A percentile compares a stretch with the other conserved stretches of the same genome.
phyloP scores from a whole-genome alignment of 2,888 invertebrate species.

The Drosophila lacicola region DNA sequence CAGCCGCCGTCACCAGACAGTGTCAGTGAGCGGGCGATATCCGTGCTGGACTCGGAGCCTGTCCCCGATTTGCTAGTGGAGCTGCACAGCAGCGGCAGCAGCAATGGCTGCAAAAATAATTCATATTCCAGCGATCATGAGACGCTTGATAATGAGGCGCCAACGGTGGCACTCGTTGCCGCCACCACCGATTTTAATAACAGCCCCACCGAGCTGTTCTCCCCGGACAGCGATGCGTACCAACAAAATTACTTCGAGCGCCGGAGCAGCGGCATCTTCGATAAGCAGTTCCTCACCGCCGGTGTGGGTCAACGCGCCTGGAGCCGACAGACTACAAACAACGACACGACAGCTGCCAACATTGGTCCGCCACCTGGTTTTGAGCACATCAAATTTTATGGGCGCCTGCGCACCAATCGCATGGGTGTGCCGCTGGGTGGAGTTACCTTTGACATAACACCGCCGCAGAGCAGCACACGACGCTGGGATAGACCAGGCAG shows the following conservation, averaged over 20 bases:
- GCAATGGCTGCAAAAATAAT: neutral
- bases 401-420: constrained; percentile 54
- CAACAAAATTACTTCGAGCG: constrained; percentile 1
- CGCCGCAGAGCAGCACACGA: neutral
- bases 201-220: neutral
- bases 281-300: constrained; percentile 39
- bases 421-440: constrained; percentile 61
- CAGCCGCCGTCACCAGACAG: constrained; percentile 2
- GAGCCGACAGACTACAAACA: neutral
- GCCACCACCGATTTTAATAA: constrained; percentile 14
- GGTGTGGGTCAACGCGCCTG: constrained; percentile 47
- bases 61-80: constrained; percentile 22
- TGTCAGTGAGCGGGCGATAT: constrained; percentile 6
- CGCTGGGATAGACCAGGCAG: neutral
- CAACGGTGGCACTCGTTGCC: constrained; percentile 19
- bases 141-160: neutral
- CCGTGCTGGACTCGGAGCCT: neutral
- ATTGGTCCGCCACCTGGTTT: constrained; percentile 53
- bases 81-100: constrained; percentile 5
- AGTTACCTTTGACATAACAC: constrained; percentile 41
- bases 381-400: constrained; percentile 28
- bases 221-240: neutral
- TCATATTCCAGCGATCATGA: constrained; percentile 1
- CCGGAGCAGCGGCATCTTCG: constrained; percentile 39
- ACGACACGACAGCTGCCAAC: neutral